Evolutionary conservation across 2,888 invertebrate genomes (phyloP).

Genomic region (Eupithecia abbreviata): DNA sequence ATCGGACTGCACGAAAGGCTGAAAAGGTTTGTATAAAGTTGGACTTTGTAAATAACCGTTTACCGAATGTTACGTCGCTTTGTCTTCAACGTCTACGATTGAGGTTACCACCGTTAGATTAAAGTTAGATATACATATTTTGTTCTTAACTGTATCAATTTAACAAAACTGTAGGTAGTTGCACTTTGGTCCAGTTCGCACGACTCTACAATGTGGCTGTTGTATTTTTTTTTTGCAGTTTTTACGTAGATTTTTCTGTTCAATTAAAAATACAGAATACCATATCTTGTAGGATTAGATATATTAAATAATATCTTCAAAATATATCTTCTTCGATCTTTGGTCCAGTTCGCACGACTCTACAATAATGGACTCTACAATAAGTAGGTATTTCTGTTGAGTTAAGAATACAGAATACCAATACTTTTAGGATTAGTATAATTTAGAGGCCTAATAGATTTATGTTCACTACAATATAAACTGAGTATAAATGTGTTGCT

Average conservation of each 20-base stretch:
- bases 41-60: constrained; percentile 66
- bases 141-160: constrained; percentile 20
- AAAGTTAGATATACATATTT: constrained; percentile 21
- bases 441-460: constrained; percentile 4
- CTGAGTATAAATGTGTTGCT: background rate
- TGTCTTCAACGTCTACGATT: constrained; percentile 49
- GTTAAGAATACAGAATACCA: background rate
- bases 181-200: constrained; percentile 31
- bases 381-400: background rate
- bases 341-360: constrained; percentile 26
- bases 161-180: constrained; percentile 22
- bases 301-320: too few relatives aligned
- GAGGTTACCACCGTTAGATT: constrained; percentile 25
- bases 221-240: constrained; percentile 12
- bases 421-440: background rate
- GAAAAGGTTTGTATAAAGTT: constrained; percentile 60
- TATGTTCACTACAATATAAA: background rate
- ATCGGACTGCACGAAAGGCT: constrained; percentile 58
- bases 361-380: background rate
- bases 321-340: background rate
- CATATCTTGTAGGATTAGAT: background rate
- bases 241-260: background rate
- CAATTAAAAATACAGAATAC: background rate
- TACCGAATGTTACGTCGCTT: constrained; percentile 56
- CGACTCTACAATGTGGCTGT: constrained; percentile 15